Evolutionary conservation across 2,797 vertebrate species (phyloP).

Genomic region (Eptatretus atami): DNA sequence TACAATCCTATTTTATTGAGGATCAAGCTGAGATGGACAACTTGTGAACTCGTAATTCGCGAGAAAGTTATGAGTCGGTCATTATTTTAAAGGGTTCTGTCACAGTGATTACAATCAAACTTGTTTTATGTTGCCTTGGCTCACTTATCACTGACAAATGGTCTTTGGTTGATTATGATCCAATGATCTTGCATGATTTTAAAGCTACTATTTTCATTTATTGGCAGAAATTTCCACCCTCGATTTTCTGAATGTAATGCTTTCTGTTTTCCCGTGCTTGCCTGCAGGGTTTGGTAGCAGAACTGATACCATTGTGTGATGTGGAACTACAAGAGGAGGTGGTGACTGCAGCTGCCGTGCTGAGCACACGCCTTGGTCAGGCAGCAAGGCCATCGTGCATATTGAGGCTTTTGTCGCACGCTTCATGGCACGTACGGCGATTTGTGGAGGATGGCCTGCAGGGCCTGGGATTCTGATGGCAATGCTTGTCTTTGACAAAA

Average conservation of each 20-base stretch:
- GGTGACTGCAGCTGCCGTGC: constrained; percentile 68
- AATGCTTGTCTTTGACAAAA: background rate
- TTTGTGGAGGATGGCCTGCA: constrained; percentile 95
- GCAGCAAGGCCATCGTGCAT: constrained; percentile 83
- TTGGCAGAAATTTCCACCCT: constrained; percentile 6
- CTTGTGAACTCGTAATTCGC: no score
- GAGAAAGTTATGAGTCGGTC: no score
- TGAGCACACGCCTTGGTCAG: constrained; percentile 64
- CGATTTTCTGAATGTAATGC: constrained; percentile 5
- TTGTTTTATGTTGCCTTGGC: background rate
- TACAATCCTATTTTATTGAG: no score
- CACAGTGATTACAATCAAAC: no score
- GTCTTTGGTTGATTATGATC: background rate
- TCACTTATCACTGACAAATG: no score
- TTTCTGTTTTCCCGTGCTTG: constrained; percentile 1
- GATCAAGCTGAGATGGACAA: no score
- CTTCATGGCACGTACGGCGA: constrained; percentile 97
- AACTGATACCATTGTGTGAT: constrained; percentile 66
- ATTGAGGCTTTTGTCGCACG: constrained; percentile 81
- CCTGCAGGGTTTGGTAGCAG: constrained; percentile 39
- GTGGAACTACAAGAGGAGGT: constrained; percentile 81
- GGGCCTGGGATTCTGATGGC: constrained; percentile 55
- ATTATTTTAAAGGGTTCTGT: no score
- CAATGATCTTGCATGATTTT: background rate
- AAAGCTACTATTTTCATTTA: constrained; percentile 7